A percentile compares a stretch with the other conserved stretches of the same genome.
Conservation (phyloP, 1,140 invertebrate species). For the Capitella teleta region DNA sequence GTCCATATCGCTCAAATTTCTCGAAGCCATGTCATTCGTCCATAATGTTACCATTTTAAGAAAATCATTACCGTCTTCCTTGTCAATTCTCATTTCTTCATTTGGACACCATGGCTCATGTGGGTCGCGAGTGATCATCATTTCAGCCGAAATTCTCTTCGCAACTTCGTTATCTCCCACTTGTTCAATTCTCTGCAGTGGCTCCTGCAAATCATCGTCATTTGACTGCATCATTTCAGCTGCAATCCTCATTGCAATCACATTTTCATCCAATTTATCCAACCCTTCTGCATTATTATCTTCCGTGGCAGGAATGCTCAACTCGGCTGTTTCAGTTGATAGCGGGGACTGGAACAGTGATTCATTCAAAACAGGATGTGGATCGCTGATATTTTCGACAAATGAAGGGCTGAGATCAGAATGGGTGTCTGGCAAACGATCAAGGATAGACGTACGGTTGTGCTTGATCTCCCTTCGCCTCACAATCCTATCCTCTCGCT, state of each 20-base stretch:
- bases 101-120: no score
- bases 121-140: no score
- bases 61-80: no score
- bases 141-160: no score
- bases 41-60: no score
- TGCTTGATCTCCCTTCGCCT: conserved; percentile 1
- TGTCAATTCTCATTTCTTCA: no score
- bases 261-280: not conserved
- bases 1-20: no score
- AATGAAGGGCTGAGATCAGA: not conserved
- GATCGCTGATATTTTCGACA: not conserved
- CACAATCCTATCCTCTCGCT: not conserved
- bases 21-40: no score
- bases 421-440: not conserved
- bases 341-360: not conserved
- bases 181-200: not conserved
- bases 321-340: not conserved
- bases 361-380: not conserved
- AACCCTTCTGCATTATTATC: not conserved
- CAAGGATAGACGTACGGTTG: not conserved
- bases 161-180: no score
- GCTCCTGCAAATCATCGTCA: not conserved
- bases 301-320: not conserved
- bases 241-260: not conserved
- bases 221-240: no score